Evolutionary conservation across 2,113 vertebrate species (phyloP), one percentile per base, ranked within the genome.

Genomic region (Penelope pileata): DNA sequence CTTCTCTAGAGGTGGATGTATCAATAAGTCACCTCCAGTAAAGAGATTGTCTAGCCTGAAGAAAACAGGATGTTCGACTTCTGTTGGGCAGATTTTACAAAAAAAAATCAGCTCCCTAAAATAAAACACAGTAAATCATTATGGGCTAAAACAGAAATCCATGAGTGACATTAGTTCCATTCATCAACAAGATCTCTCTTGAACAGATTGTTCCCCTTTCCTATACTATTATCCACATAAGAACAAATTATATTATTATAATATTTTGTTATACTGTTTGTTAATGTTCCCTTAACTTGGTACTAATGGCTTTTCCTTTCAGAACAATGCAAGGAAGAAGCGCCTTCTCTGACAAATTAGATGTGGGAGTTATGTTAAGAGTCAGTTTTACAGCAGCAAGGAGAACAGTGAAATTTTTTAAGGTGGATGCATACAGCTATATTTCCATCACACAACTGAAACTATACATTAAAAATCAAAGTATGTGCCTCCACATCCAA

Each of bases 1-100:
- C 27, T 56, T 56, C 53, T 56, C 17, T 56, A 56, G 30, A 9
- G 30, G 53, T 19, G 53, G 53, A 56, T 14, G 26, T 56, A 18
- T 56, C 53, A 56, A 11, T 56, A 32, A 56, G 30, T 56, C n/a
- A 56, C 16, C 53, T 56, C 53, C 53, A 56, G 30, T 56, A 56
- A 56, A 32, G 1, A 68, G 21, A 86, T 73, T 83, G 22, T 80
- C 29, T 89, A n/a, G 9, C 66, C 67, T 87, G 54, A 96, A 94
- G 83, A 53, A 96, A 97, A 95, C 86, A 94, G 83, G 89, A 97
- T 87, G 60, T 80, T 85, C 32, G 77, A 56, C 24, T 79, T 81
- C 69, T 43, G 32, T 22, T 47, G 59, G 47, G 70, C 15, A 63
- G 74, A 22, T 43, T 72, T 91, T 90, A 86, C 10, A 22, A 89